Conservation (phyloP, 2,888 invertebrate species). For the Lysandra bellargus region DNA sequence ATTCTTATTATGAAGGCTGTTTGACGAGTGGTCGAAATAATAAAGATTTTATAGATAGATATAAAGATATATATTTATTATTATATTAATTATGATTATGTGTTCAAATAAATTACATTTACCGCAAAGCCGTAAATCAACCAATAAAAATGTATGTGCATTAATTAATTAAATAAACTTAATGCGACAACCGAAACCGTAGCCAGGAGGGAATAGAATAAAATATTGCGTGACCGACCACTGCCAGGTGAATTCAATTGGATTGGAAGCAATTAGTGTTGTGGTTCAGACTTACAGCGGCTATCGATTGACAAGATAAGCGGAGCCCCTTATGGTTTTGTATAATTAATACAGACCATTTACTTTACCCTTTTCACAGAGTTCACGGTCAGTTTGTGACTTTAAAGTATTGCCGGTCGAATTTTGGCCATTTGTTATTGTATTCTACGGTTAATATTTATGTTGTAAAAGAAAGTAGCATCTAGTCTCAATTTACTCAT, state of each 20-base stretch:
- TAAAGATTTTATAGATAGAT: too few species aligned
- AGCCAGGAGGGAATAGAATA: conserved; percentile 35
- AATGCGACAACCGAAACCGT: conserved; percentile 31
- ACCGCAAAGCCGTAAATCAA: background rate
- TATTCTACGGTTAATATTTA: background rate
- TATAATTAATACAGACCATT: conserved; percentile 28
- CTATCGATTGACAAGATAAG: conserved; percentile 39
- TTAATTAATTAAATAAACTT: conserved; percentile 24
- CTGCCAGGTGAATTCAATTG: conserved; percentile 46
- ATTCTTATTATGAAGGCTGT: too few species aligned
- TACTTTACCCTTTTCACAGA: conserved; percentile 27
- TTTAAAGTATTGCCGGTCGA: conserved; percentile 6
- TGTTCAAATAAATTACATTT: background rate
- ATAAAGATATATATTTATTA: too few species aligned
- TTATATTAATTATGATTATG: too few species aligned
- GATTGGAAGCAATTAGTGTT: conserved; percentile 46
- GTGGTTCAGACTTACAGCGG: conserved; percentile 38
- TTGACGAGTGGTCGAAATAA: too few species aligned
- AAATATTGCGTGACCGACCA: conserved; percentile 43
- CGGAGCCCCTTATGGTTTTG: conserved; percentile 27
- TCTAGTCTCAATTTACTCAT: too few species aligned
- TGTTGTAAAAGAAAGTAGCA: background rate
- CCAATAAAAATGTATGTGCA: background rate
- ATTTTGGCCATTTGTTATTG: background rate
- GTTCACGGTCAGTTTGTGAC: conserved; percentile 27